Evolutionary conservation across 1,140 invertebrate species (phyloP), one percentile per base, ranked within the genome.

Genomic region (Trypoxylus dichotomus): DNA sequence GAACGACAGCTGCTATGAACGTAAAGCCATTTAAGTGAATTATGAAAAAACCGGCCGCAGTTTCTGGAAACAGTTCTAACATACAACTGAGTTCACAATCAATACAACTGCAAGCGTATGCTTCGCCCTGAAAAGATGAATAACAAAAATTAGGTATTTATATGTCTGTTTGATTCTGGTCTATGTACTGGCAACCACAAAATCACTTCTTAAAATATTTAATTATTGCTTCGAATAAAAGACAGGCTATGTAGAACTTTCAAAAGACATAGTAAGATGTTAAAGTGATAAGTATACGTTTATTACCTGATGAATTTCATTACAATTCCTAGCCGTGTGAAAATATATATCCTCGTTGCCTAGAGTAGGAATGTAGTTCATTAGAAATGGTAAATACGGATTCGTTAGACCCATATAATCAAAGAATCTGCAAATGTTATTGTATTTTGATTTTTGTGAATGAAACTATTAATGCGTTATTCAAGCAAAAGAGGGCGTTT

Each of bases 61-160:
- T 2, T 21, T 54, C 25, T 74, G n/a, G 54, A 58, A 79, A 79
- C 32, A 74, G n/a, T 42, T 79, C 76, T 71, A 58, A 76, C 0
- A 91, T 88, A 83, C 94, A 96, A 0, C 88, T 88, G 0, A 80
- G 82, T 0, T 86, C 82, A 85, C 95, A 97, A 82, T 97, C 95
- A 10, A 94, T 89, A 86, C 95, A 96, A 80, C 92, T 91, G 83
- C 95, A 97, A 0, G 92, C 86, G 10, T 87, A 86, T 1, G 89
- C 88, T 75, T 78, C 87, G 81, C 82, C 85, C 86, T 85, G 73
- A 76, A 83, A 81, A 77, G 63, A 74, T 60, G 76, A 76, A 42
- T 32, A 43, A 37, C 32, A 37, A 37, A 37, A 37, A 37, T 37
- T 5, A 5, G 0, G n/a, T n/a, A n/a, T n/a, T n/a, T n/a, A n/a